Conservation (phyloP, 2,113 vertebrate species). For the Tympanuchus pallidicinctus region DNA sequence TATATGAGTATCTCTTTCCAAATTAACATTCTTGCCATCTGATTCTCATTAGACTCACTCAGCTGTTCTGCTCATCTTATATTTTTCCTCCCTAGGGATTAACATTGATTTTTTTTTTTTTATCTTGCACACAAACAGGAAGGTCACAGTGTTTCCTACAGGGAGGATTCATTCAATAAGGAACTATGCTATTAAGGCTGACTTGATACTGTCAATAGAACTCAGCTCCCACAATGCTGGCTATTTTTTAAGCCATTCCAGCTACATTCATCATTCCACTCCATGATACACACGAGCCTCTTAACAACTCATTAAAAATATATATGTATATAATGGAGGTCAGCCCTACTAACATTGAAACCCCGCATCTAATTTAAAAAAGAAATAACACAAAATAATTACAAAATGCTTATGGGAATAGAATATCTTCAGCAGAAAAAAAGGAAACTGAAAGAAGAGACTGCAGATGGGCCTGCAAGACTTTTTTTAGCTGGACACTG, state of each 20-base stretch:
- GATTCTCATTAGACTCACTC: conserved; percentile 56
- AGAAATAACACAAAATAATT: not conserved
- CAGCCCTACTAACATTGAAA: not conserved
- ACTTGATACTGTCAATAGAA: conserved; percentile 36
- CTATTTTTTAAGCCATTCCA: conserved; percentile 4
- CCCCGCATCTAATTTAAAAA: not conserved
- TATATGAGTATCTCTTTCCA: not conserved
- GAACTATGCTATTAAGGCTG: conserved; percentile 3
- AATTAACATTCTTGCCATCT: conserved; percentile 58
- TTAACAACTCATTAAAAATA: conserved; percentile 46
- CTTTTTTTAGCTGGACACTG: not conserved
- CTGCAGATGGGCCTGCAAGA: not conserved
- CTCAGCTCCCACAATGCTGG: not conserved
- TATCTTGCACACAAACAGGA: conserved; percentile 7
- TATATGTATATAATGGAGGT: not conserved
- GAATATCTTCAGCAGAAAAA: not conserved
- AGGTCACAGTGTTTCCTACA: conserved; percentile 44
- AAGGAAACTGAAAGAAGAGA: not conserved
- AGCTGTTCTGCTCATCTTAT: conserved; percentile 24
- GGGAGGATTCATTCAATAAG: conserved; percentile 60
- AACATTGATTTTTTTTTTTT: conserved; percentile 33
- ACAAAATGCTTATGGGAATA: not conserved
- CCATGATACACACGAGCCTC: not conserved
- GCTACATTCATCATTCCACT: conserved; percentile 5
- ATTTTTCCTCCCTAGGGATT: conserved; percentile 33